Base-by-base conservation (phyloP, 1,140 invertebrate genomes). In the Bactericera cockerelli region DNA sequence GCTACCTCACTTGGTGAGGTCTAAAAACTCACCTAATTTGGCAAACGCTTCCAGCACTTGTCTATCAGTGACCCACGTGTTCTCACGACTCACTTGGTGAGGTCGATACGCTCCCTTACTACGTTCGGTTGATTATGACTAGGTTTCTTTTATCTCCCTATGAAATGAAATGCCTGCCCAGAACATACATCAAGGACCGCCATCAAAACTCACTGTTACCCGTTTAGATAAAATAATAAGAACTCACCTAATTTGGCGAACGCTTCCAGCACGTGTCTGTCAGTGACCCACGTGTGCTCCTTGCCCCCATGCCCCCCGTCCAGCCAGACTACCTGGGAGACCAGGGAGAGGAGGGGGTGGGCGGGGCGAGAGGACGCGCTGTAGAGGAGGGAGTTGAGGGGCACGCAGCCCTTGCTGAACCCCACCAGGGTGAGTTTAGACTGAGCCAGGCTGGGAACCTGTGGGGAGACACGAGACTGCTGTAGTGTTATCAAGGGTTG, bases 381-480 rank as follows among this genome's bases (percentile, higher is more conserved):
- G 68, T 89, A 84, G 28, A 93, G 75, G 63, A 93, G 75, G 74
- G 93, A 89, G 76, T 93, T 93, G 58, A 93, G 76, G 57, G 93
- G 89, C 42, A 90, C 86, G 72, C 88, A 92, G 38, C 90, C 90
- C 77, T 93, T 93, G 70, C 89, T 93, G 70, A 93, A 93, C 1
- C 87, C 90, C 62, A 92, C 77, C 58, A 90, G 68, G 54, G 73
- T 77, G 59, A 87, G 69, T 57, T 74, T 68, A 22, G 66, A 66
- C 55, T 72, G 67, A 16, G 3, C 16, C 24, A 3, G 14, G 6
- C 26, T 2, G 31, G 26, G 19, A 11, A 36, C 38, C 56, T 38
- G 31, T 31, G 4, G 33, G 36, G 31, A 56, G 31, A 56, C 25
- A 3, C 13, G n/a, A 19, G 25, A 26, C 13, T 26, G 25, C 55